Evolutionary conservation across 2,113 vertebrate genomes (phyloP), one percentile per base, ranked within the genome.

Genomic region (Kobus ellipsiprymnus): DNA sequence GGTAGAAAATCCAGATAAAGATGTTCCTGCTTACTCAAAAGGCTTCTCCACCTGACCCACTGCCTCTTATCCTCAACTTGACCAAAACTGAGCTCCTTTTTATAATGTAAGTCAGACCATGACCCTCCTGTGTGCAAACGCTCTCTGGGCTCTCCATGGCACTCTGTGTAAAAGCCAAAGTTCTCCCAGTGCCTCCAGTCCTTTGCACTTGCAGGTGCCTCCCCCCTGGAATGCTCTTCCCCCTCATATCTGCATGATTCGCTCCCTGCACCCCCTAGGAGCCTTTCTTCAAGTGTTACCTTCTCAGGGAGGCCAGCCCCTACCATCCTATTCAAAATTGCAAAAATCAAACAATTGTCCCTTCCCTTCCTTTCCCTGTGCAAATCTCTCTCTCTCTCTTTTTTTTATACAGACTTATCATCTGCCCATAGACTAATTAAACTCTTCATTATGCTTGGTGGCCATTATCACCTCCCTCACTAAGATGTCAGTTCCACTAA

Each of bases 1-100:
- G 98, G 98, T 98, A 98, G 98, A 99, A 98, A 99, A 98, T 98
- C 98, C 99, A 99, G 98, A 99, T 77, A 77, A 77, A 96, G 98
- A 98, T 99, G 98, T 99, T 99, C 98, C 98, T 99, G 98, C 98
- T 99, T 99, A 98, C 57, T 82, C 59, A 87, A 81, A 83, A 85
- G n/a, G 4, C 81, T 55, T 82, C 29, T 50, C 1, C 0, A 60
- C 4, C 3, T 67, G 13, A 4, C 36, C 50, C 14, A 1, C 1
- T 14, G 5, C 29, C 55, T 90, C 52, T 67, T 19, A 90, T 89
- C 62, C 4, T 95, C 40, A 87, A 44, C 23, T 57, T 2, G 10
- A 59, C n/a, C 8, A 83, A 93, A 91, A n/a, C 9, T 2, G 15
- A 87, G n/a, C 30, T 83, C 85, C 11, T 12, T 5, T 36, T 93